Evolutionary conservation across 2,113 vertebrate genomes (phyloP).

Genomic region (Macaca fascicularis): DNA sequence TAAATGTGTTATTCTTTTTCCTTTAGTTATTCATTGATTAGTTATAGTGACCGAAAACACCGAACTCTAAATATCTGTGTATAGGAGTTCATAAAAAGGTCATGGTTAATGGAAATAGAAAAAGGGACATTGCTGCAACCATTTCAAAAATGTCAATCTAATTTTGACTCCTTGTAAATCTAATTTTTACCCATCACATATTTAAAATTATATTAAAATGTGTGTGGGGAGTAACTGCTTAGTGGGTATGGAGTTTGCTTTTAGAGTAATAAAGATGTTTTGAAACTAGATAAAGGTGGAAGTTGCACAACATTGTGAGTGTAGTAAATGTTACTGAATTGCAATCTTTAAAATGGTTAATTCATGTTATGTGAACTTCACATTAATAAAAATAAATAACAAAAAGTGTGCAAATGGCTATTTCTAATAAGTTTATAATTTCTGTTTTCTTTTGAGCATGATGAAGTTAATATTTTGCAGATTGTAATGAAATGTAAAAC

Average conservation of each 20-base stretch:
- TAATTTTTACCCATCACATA: background rate
- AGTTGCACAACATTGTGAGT: background rate
- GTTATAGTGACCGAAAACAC: conserved; percentile 50
- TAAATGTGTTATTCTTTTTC: background rate
- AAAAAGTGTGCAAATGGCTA: background rate
- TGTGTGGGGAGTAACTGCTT: background rate
- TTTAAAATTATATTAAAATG: background rate
- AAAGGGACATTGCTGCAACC: background rate
- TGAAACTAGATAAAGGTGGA: background rate
- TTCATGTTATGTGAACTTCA: background rate
- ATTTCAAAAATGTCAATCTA: background rate
- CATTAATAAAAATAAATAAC: background rate
- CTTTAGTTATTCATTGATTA: conserved; percentile 41
- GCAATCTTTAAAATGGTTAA: background rate
- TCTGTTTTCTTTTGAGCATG: background rate
- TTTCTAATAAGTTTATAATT: background rate
- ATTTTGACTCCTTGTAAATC: background rate
- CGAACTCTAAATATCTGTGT: conserved; percentile 19
- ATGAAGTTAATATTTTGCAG: background rate
- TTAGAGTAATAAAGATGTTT: background rate
- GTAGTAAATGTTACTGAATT: background rate
- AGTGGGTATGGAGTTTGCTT: background rate
- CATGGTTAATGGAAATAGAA: background rate
- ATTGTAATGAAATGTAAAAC: background rate
- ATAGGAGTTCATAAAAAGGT: background rate